Conservation (phyloP, 37 sponge, comb jelly and placozoan species). For the Amphimedon queenslandica region DNA sequence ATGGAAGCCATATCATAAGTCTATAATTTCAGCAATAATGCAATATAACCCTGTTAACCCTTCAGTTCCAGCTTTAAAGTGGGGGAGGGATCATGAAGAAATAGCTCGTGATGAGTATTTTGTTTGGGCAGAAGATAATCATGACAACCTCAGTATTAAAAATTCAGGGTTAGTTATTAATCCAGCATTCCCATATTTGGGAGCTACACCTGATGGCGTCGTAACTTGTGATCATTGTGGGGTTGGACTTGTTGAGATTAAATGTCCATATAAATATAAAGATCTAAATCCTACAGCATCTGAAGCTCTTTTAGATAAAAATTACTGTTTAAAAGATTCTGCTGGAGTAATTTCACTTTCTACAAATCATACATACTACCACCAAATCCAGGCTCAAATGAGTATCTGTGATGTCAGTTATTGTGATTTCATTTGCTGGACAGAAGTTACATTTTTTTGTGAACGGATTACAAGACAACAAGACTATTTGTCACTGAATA, state of each 20-base stretch:
- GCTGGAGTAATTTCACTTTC: background rate
- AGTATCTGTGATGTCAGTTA: slow-evolving; percentile 14
- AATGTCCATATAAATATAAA: slow-evolving; percentile 35
- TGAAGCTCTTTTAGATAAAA: background rate
- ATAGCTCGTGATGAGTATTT: slow-evolving; percentile 8
- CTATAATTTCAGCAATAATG: slow-evolving; percentile 3
- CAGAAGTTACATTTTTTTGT: too few relatives aligned
- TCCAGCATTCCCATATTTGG: slow-evolving; percentile 27
- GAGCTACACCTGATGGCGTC: slow-evolving; percentile 36
- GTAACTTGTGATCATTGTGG: slow-evolving; percentile 40
- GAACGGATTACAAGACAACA: too few relatives aligned
- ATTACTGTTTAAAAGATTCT: background rate
- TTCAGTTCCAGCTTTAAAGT: slow-evolving; percentile 14
- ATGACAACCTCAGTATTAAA: background rate
- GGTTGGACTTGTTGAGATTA: slow-evolving; percentile 27
- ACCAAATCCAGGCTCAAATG: slow-evolving; percentile 35
- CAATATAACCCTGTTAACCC: slow-evolving; percentile 1
- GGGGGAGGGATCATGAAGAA: slow-evolving; percentile 19
- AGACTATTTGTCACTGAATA: too few relatives aligned
- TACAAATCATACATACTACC: slow-evolving; percentile 20
- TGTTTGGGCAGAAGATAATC: background rate
- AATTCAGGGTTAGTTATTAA: slow-evolving; percentile 24
- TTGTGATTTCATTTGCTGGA: slow-evolving; percentile 37
- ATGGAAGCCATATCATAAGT: too few relatives aligned
- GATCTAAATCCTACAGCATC: background rate